Conservation (phyloP, 2,888 invertebrate species). For the Cerceris ruficornis region DNA sequence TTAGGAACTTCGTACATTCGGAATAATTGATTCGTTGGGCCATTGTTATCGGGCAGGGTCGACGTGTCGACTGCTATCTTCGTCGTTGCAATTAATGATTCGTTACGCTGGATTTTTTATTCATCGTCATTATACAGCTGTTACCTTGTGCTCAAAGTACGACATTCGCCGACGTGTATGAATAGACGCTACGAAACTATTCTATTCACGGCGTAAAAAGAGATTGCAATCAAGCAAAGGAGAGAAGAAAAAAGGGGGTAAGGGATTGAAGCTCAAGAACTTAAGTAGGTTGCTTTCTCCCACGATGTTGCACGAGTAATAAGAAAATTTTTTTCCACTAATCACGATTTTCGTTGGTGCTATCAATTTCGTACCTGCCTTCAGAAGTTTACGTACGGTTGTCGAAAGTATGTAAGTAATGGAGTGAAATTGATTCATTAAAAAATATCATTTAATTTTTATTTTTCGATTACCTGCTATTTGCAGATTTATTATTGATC, state of each 20-base stretch:
- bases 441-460: no score
- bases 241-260: constrained; percentile 7
- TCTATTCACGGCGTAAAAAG: constrained; percentile 29
- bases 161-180: constrained; percentile 8
- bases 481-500: no score
- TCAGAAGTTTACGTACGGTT: no score
- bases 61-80: background rate
- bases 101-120: constrained; percentile 4
- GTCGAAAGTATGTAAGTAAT: no score
- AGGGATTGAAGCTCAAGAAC: constrained; percentile 27
- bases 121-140: background rate
- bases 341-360: background rate
- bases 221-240: constrained; percentile 29
- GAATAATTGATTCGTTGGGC: background rate
- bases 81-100: background rate
- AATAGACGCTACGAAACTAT: constrained; percentile 28
- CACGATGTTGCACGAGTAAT: background rate
- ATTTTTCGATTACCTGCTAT: no score
- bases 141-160: constrained; percentile 15
- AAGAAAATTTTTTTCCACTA: no score
- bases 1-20: background rate
- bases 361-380: background rate
- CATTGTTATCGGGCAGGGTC: background rate
- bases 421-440: no score
- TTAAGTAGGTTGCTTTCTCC: constrained; percentile 3